A percentile compares a stretch with the other conserved stretches of the same genome.
phyloP scores from a whole-genome alignment of 2,797 vertebrate species.

The Microctenopoma lineatum region DNA sequence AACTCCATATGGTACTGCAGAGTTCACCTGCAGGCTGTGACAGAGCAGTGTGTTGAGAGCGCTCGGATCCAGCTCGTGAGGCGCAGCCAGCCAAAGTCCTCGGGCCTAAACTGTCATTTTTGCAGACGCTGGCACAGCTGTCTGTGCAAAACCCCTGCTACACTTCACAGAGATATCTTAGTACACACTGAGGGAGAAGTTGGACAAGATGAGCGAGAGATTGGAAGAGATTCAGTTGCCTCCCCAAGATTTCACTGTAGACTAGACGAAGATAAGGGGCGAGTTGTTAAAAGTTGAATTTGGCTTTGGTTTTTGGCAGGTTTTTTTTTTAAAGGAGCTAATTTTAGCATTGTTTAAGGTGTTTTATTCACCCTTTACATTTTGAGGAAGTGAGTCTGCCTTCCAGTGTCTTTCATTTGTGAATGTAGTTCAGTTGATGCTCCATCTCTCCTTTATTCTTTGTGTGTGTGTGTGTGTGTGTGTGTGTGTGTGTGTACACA shows the following conservation, averaged over 20 bases:
- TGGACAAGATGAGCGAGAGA: conserved; percentile 24
- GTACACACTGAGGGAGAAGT: conserved; percentile 52
- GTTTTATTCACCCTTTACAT: conserved; percentile 26
- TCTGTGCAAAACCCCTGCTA: conserved; percentile 80
- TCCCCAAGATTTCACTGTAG: conserved; percentile 28
- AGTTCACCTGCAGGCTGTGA: conserved; percentile 99
- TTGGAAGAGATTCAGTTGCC: conserved; percentile 11
- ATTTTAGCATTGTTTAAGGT: conserved; percentile 12
- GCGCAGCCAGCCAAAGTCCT: conserved; percentile 89
- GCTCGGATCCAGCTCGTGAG: conserved; percentile 76
- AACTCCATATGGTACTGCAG: conserved; percentile 98
- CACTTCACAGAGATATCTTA: conserved; percentile 65
- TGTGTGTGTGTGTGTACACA: conserved; percentile 12
- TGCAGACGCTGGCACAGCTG: conserved; percentile 94
- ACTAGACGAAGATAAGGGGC: conserved; percentile 32
- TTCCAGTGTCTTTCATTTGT: conserved; percentile 50
- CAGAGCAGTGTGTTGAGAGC: conserved; percentile 82
- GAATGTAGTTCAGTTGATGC: conserved; percentile 49
- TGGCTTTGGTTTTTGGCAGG: conserved; percentile 13
- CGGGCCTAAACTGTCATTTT: conserved; percentile 96
- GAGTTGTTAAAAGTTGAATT: conserved; percentile 55
- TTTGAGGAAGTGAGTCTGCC: conserved; percentile 10
- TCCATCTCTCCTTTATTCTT: conserved; percentile 31
- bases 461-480: conserved; percentile 24
- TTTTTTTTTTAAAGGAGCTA: conserved; percentile 4